A percentile compares a stretch with the other conserved stretches of the same genome.
These are phyloP conservation scores for Oreocharis arfaki DNA, from an alignment of 2,113 vertebrate genomes.

Conservation along the genomic window DNA sequence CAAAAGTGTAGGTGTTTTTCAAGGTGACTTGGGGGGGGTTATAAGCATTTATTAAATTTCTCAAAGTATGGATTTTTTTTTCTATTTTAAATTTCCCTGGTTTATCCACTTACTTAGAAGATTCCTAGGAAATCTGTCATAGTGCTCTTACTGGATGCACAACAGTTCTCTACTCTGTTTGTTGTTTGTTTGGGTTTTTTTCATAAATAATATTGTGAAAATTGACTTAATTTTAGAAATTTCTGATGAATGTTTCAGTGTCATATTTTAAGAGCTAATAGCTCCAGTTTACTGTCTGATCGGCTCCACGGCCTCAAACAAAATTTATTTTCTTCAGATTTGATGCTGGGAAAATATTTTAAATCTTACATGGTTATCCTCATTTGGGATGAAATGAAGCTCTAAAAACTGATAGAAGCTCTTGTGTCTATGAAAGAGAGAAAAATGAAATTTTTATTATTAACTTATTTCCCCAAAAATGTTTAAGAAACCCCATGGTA, in stretches of 20 bases:
- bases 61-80: background rate
- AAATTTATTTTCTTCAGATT: background rate
- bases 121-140: background rate
- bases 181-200: background rate
- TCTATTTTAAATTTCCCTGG: background rate
- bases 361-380: background rate
- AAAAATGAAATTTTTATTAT: background rate
- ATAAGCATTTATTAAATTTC: background rate
- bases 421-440: background rate
- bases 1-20: background rate
- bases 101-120: background rate
- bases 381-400: background rate
- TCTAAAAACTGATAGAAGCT: background rate
- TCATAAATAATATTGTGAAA: background rate
- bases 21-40: background rate
- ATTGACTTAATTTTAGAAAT: background rate
- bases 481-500: rapidly evolving
- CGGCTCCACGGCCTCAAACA: background rate
- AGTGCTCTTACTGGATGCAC: background rate
- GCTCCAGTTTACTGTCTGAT: background rate
- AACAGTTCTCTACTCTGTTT: background rate
- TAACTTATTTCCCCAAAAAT: background rate
- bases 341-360: background rate
- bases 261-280: background rate
- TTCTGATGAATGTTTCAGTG: background rate